These are phyloP conservation scores for Sinonovacula constricta DNA, from an alignment of 1,140 invertebrate genomes.

Conservation along the genomic window DNA sequence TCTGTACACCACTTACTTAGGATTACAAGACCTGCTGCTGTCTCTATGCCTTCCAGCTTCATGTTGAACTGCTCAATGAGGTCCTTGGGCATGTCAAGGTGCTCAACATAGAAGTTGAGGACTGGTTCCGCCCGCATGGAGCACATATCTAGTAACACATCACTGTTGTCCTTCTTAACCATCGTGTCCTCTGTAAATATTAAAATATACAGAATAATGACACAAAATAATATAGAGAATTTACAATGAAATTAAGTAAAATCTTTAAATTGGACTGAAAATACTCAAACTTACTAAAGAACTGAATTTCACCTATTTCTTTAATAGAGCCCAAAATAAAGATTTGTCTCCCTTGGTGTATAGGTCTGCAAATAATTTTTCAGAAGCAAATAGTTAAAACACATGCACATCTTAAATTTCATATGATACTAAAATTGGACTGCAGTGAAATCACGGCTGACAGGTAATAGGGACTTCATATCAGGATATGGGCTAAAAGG, in stretches of 20 bases:
- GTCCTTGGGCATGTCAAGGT: slow-evolving; percentile 86
- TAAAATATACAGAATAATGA: too few relatives aligned
- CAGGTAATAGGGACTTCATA: too few relatives aligned
- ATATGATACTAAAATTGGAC: too few relatives aligned
- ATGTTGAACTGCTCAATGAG: slow-evolving; percentile 87
- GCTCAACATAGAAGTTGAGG: slow-evolving; percentile 96
- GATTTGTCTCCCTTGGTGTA: too few relatives aligned
- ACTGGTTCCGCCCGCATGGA: slow-evolving; percentile 94
- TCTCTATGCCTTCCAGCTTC: slow-evolving; percentile 77
- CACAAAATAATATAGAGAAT: background rate
- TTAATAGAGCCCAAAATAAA: too few relatives aligned
- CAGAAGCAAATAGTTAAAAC: too few relatives aligned
- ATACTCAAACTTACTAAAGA: background rate
- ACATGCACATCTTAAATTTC: too few relatives aligned
- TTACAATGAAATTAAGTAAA: background rate
- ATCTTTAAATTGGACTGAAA: background rate
- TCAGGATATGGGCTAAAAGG: too few relatives aligned
- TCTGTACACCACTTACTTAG: slow-evolving; percentile 83
- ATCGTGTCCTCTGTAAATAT: slow-evolving; percentile 54
- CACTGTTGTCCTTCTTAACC: slow-evolving; percentile 46
- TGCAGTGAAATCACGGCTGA: too few relatives aligned
- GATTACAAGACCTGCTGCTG: slow-evolving; percentile 90
- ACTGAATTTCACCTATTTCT: too few relatives aligned
- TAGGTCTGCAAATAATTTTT: too few relatives aligned
- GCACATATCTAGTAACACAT: slow-evolving; percentile 87